A percentile compares a stretch with the other conserved stretches of the same genome.
phyloP scores from a whole-genome alignment of 2,888 invertebrate genomes.

The Drosophila lutescens region DNA sequence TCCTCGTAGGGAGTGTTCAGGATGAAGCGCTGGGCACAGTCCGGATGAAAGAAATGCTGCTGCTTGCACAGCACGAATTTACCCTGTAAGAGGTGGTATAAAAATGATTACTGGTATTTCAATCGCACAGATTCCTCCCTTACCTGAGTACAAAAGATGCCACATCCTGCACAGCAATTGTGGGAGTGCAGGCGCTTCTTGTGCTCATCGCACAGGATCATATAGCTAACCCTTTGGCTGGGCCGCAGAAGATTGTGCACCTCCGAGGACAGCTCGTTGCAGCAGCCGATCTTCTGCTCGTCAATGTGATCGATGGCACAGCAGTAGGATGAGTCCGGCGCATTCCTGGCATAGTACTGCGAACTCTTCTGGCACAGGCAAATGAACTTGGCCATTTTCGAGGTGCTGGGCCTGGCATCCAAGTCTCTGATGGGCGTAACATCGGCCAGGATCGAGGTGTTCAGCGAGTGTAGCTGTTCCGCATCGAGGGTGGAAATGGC shows the following conservation, averaged over 20 bases:
- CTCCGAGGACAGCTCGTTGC: conserved; percentile 87
- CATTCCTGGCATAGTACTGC: conserved; percentile 85
- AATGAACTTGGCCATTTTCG: conserved; percentile 64
- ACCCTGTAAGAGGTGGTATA: conserved; percentile 86
- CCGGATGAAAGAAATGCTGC: conserved; percentile 93
- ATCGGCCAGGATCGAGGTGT: conserved; percentile 56
- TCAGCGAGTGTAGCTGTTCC: conserved; percentile 52
- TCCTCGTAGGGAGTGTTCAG: conserved; percentile 83
- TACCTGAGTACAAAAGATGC: conserved; percentile 95
- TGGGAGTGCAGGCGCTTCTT: conserved; percentile 90
- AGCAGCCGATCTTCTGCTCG: conserved; percentile 91
- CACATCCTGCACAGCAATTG: conserved; percentile 96
- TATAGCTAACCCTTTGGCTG: conserved; percentile 90
- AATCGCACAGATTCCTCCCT: too few species aligned
- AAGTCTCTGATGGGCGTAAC: conserved; percentile 4
- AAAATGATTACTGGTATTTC: neutral
- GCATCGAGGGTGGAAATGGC: conserved; percentile 49
- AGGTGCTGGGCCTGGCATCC: conserved; percentile 51
- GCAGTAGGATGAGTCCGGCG: conserved; percentile 86
- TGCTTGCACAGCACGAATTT: conserved; percentile 91
- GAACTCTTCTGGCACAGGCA: conserved; percentile 86
- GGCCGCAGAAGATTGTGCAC: conserved; percentile 88
- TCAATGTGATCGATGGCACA: conserved; percentile 91
- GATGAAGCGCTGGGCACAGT: conserved; percentile 87
- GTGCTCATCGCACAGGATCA: conserved; percentile 92